A percentile compares a stretch with the other conserved stretches of the same genome.
These are phyloP conservation scores for Therioaphis trifolii DNA, from an alignment of 2,888 invertebrate genomes.

Conservation along the genomic window DNA sequence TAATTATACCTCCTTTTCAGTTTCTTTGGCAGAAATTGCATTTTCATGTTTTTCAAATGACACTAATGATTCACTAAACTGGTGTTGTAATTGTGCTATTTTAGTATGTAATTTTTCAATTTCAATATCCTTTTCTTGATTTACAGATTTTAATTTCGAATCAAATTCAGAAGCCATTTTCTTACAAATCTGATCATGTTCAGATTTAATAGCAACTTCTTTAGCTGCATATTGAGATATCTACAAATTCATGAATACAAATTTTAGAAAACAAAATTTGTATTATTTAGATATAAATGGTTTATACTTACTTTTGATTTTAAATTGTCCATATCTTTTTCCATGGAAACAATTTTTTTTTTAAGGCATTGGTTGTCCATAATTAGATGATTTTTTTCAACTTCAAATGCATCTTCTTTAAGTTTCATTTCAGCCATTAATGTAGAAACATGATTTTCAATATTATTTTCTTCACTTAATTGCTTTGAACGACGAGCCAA, in stretches of 20 bases:
- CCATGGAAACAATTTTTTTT: constrained; percentile 39
- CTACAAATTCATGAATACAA: not conserved
- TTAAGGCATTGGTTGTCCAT: constrained; percentile 30
- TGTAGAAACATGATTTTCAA: constrained; percentile 60
- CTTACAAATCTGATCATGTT: constrained; percentile 29
- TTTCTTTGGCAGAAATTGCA: constrained; percentile 54
- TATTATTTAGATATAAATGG: too few species aligned
- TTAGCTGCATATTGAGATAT: constrained; percentile 31
- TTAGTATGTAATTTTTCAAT: constrained; percentile 44
- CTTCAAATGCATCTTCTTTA: constrained; percentile 70
- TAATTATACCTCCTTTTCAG: constrained; percentile 49
- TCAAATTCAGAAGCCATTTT: constrained; percentile 49
- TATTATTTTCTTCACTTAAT: constrained; percentile 62
- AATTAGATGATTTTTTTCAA: constrained; percentile 49
- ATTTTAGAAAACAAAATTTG: constrained; percentile 12
- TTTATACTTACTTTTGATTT: constrained; percentile 31
- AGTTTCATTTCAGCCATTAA: constrained; percentile 59
- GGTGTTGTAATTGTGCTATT: constrained; percentile 46
- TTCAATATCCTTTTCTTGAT: constrained; percentile 51
- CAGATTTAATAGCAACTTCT: constrained; percentile 1
- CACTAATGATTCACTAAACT: constrained; percentile 49
- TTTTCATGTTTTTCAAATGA: constrained; percentile 56
- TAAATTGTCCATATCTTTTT: constrained; percentile 52
- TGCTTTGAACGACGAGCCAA: constrained; percentile 46
- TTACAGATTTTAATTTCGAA: constrained; percentile 29